Evolutionary conservation across 2,888 invertebrate genomes (phyloP).

Genomic region (Dichetophora obliterata): DNA sequence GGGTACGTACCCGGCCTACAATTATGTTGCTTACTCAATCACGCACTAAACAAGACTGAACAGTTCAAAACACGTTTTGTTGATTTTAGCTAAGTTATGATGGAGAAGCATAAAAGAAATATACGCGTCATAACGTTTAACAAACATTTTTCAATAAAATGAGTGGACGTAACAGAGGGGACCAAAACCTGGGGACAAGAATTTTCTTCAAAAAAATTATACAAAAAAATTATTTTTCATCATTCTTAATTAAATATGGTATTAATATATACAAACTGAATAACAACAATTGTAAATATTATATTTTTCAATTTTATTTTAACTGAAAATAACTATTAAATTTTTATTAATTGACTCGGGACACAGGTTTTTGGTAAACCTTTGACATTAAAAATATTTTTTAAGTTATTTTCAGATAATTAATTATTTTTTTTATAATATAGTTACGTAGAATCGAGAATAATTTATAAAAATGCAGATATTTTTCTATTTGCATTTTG

Average conservation of each 20-base stretch:
- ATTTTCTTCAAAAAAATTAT: slow-evolving; percentile 36
- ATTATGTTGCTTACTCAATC: slow-evolving; percentile 39
- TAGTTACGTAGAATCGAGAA: slow-evolving; percentile 36
- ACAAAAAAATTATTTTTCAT: slow-evolving; percentile 37
- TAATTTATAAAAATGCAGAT: slow-evolving; percentile 38
- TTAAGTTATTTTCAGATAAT: slow-evolving; percentile 27
- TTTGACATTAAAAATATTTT: slow-evolving; percentile 23
- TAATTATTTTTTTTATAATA: slow-evolving; percentile 34
- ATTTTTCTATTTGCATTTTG: slow-evolving; percentile 2
- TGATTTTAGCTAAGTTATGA: slow-evolving; percentile 38
- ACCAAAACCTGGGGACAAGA: slow-evolving; percentile 32
- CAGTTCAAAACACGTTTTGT: slow-evolving; percentile 39
- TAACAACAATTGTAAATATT: slow-evolving; percentile 36
- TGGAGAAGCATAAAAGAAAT: slow-evolving; percentile 40
- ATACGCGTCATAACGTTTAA: slow-evolving; percentile 36
- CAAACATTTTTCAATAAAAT: slow-evolving; percentile 35
- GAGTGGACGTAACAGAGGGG: slow-evolving; percentile 36
- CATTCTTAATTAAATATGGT: slow-evolving; percentile 36
- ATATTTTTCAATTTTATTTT: slow-evolving; percentile 32
- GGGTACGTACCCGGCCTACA: slow-evolving; percentile 38
- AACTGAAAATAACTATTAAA: neutral
- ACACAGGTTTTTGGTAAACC: slow-evolving; percentile 37
- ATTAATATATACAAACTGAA: slow-evolving; percentile 38
- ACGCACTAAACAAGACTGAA: slow-evolving; percentile 37
- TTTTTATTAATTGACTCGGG: slow-evolving; percentile 35